Evolutionary conservation across 2,888 invertebrate genomes (phyloP).

Genomic region (Magallana nippona): DNA sequence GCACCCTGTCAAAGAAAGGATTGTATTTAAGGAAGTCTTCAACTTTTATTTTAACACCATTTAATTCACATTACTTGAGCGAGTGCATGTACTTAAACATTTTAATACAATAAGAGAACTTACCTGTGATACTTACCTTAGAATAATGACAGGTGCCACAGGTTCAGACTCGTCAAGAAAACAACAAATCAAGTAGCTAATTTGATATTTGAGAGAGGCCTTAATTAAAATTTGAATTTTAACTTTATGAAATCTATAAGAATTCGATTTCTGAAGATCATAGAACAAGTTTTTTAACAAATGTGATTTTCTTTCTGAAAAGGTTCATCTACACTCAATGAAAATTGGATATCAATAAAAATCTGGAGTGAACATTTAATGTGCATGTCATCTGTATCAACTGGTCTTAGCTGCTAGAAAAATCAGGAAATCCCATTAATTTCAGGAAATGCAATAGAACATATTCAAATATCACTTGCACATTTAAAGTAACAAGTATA

Average conservation of each 20-base stretch:
- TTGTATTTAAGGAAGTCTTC: not conserved
- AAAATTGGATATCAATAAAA: not conserved
- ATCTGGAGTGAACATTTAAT: not conserved
- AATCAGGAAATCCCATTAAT: conserved; percentile 12
- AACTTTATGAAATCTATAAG: not conserved
- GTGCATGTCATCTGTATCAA: conserved; percentile 10
- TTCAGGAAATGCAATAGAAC: not conserved
- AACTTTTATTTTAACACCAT: not conserved
- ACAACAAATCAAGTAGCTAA: conserved; percentile 31
- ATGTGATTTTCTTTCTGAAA: not conserved
- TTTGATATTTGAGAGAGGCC: conserved; percentile 2
- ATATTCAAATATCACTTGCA: not conserved
- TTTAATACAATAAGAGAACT: not conserved
- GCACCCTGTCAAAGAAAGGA: conserved; percentile 9
- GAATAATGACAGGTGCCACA: not conserved
- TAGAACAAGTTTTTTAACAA: not conserved
- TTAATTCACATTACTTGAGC: not conserved
- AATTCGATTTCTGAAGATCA: not conserved
- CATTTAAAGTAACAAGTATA: not conserved
- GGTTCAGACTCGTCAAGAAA: conserved; percentile 20
- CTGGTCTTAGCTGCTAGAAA: not conserved
- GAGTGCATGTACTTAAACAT: conserved; percentile 19
- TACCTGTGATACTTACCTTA: not conserved
- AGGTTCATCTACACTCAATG: not conserved
- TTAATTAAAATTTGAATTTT: not conserved